These are phyloP conservation scores for Gobio gobio DNA, from an alignment of 2,113 vertebrate genomes.

Conservation along the genomic window DNA sequence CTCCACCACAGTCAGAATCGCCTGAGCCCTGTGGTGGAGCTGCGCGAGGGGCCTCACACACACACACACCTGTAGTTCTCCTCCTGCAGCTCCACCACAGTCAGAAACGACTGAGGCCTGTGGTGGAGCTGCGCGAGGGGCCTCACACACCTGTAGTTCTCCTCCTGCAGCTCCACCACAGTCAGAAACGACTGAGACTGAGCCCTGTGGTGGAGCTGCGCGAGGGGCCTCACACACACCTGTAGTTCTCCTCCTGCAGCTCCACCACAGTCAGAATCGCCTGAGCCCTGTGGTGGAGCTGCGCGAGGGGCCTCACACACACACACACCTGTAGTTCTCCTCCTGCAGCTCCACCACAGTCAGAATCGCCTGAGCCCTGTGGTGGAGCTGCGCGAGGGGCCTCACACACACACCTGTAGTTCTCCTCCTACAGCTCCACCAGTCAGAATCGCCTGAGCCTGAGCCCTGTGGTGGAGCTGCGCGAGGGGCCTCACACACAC, in stretches of 20 bases:
- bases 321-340: slow-evolving; percentile 88
- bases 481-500: neutral
- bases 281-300: neutral
- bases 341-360: slow-evolving; percentile 83
- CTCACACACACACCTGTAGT: slow-evolving; percentile 81
- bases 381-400: neutral
- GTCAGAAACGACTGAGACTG: neutral
- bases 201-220: neutral
- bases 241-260: slow-evolving; percentile 91
- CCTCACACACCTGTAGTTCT: slow-evolving; percentile 86
- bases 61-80: slow-evolving; percentile 88
- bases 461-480: neutral
- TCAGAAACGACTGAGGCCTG: neutral
- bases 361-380: neutral
- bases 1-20: slow-evolving; percentile 59
- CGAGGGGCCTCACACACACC: slow-evolving; percentile 68
- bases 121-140: neutral
- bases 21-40: neutral
- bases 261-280: slow-evolving; percentile 56
- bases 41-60: neutral
- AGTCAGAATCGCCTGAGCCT: neutral
- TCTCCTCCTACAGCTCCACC: slow-evolving; percentile 92
- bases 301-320: neutral
- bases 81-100: slow-evolving; percentile 90
- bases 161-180: slow-evolving; percentile 91